Conservation (phyloP, 2,888 invertebrate species). For the Acronicta leporina region DNA sequence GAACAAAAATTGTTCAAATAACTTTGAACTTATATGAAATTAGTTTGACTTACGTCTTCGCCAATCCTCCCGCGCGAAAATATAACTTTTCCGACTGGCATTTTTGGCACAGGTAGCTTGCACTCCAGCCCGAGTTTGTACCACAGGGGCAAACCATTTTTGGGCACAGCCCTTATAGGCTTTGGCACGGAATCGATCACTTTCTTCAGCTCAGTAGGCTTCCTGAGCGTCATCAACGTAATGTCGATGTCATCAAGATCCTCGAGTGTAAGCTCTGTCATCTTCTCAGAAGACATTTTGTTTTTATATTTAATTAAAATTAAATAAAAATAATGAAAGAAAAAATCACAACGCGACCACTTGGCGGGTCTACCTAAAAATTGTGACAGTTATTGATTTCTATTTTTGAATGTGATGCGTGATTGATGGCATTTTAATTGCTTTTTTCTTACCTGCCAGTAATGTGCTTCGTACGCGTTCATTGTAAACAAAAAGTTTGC, state of each 20-base stretch:
- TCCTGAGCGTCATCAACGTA: slow-evolving; percentile 80
- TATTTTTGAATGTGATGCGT: slow-evolving; percentile 55
- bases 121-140: slow-evolving; percentile 84
- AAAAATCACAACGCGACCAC: slow-evolving; percentile 53
- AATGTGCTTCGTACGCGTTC: not conserved
- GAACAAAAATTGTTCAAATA: no score
- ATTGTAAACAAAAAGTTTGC: slow-evolving; percentile 9
- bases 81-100: slow-evolving; percentile 83
- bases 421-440: slow-evolving; percentile 33
- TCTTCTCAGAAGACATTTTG: slow-evolving; percentile 63
- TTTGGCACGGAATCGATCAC: slow-evolving; percentile 84
- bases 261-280: slow-evolving; percentile 64
- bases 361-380: slow-evolving; percentile 57
- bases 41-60: slow-evolving; percentile 79
- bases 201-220: slow-evolving; percentile 83
- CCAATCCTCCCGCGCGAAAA: slow-evolving; percentile 88
- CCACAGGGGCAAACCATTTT: slow-evolving; percentile 87
- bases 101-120: slow-evolving; percentile 87
- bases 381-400: slow-evolving; percentile 66
- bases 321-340: slow-evolving; percentile 57
- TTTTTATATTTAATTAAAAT: slow-evolving; percentile 41
- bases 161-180: slow-evolving; percentile 81
- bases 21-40: not conserved
- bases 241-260: slow-evolving; percentile 72
- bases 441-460: slow-evolving; percentile 31